Percentiles rank a stretch among this genome's conserved stretches.
phyloP scores from a whole-genome alignment of 2,113 vertebrate species.

The Amblyornis subalaris region DNA sequence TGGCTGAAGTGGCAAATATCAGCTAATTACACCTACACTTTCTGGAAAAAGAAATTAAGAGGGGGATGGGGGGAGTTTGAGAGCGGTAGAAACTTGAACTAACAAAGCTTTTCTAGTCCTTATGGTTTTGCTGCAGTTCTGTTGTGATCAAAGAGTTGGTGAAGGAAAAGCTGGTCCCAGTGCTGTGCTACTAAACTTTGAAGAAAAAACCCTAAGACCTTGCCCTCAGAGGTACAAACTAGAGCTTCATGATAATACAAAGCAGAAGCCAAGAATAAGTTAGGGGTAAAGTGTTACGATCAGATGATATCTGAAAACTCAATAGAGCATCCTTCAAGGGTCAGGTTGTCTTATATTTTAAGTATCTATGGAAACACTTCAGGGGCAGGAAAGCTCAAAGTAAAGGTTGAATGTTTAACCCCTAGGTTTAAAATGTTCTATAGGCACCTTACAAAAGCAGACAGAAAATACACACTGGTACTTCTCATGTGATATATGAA shows the following conservation, averaged over 20 bases:
- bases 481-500: neutral
- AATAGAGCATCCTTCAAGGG: neutral
- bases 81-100: neutral
- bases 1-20: neutral
- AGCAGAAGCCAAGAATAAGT: neutral
- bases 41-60: neutral
- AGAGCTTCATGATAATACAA: neutral
- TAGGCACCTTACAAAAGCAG: neutral
- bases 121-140: neutral
- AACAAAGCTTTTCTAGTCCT: neutral
- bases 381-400: neutral
- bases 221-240: neutral
- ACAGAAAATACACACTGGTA: neutral
- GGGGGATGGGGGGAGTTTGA: rapidly evolving
- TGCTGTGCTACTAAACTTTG: neutral
- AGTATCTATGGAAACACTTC: constrained; percentile 6
- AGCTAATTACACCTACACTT: neutral
- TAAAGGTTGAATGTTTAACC: constrained; percentile 14
- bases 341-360: neutral
- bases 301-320: constrained; percentile 18
- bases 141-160: neutral
- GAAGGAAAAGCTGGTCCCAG: neutral
- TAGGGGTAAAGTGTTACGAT: neutral
- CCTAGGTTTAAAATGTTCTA: neutral
- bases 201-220: neutral